A percentile compares a stretch with the other conserved stretches of the same genome.
Conservation (phyloP, 2,113 vertebrate genomes). For the Chelonoidis abingdonii region DNA sequence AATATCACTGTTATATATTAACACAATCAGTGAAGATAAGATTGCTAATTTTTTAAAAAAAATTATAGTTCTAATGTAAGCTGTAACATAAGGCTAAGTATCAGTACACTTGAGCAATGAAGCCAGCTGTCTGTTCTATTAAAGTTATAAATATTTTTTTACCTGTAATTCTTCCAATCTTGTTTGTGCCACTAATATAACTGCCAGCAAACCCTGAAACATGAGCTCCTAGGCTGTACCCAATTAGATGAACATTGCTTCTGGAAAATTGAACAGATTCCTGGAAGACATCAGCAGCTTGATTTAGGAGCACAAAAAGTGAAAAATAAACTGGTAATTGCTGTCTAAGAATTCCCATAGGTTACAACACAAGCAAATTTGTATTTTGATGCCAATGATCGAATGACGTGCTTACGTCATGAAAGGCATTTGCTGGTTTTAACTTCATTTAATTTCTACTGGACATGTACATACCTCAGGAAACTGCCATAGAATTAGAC, state of each 20-base stretch:
- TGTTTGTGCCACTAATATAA: constrained; percentile 80
- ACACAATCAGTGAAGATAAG: not conserved
- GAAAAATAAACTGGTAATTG: not conserved
- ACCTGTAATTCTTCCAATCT: constrained; percentile 97
- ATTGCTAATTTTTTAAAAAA: not conserved
- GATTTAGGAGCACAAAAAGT: not conserved
- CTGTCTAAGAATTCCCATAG: not conserved
- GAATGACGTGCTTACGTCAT: not conserved
- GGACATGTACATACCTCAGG: not conserved
- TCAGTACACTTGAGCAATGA: not conserved
- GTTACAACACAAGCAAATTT: not conserved
- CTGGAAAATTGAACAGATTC: constrained; percentile 80
- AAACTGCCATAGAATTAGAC: not conserved
- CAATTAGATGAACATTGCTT: constrained; percentile 90
- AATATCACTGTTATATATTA: not conserved
- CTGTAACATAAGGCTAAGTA: not conserved
- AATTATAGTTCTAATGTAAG: not conserved
- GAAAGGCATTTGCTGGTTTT: not conserved
- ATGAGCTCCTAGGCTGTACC: constrained; percentile 97
- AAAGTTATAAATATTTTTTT: not conserved
- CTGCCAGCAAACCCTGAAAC: constrained; percentile 95
- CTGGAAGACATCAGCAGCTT: constrained; percentile 77
- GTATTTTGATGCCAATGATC: not conserved
- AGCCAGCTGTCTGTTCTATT: not conserved
- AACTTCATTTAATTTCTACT: not conserved